Percentiles rank a stretch among this genome's conserved stretches.
These are phyloP conservation scores for Barnardius zonarius DNA, from an alignment of 2,113 vertebrate species.

Conservation along the genomic window DNA sequence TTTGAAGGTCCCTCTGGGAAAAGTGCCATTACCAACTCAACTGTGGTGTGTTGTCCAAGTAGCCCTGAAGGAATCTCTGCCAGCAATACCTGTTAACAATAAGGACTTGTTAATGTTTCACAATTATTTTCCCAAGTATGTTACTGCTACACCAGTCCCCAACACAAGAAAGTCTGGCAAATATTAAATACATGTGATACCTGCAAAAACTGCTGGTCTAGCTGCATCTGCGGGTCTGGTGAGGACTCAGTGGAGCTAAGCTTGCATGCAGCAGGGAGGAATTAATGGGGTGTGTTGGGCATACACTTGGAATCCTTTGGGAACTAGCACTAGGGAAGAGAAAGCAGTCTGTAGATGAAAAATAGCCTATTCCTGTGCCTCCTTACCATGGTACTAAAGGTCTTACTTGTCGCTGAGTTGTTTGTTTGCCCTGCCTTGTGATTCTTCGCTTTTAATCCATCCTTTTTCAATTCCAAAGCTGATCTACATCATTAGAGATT, in stretches of 20 bases:
- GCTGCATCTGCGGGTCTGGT: background rate
- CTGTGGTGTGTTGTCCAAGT: constrained; percentile 8
- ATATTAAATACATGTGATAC: background rate
- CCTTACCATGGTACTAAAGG: background rate
- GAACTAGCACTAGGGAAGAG: background rate
- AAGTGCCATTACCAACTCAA: background rate
- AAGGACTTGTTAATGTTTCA: constrained; percentile 58
- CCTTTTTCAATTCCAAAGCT: background rate
- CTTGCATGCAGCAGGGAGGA: background rate
- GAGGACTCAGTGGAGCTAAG: background rate
- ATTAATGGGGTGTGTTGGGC: background rate
- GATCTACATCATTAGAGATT: background rate
- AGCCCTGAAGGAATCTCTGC: constrained; percentile 35
- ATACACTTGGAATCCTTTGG: background rate
- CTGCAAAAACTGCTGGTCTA: background rate
- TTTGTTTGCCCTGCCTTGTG: background rate
- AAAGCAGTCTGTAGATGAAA: background rate
- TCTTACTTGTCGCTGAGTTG: background rate
- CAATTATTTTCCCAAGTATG: constrained; percentile 51
- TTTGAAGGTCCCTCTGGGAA: constrained; percentile 41
- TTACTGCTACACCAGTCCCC: constrained; percentile 16
- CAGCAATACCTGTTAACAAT: constrained; percentile 69
- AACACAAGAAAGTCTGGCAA: background rate
- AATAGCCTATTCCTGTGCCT: background rate
- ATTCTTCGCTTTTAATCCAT: background rate